phyloP scores from a whole-genome alignment of 2,888 invertebrate genomes.

The Ichneumoninae sp. region DNA sequence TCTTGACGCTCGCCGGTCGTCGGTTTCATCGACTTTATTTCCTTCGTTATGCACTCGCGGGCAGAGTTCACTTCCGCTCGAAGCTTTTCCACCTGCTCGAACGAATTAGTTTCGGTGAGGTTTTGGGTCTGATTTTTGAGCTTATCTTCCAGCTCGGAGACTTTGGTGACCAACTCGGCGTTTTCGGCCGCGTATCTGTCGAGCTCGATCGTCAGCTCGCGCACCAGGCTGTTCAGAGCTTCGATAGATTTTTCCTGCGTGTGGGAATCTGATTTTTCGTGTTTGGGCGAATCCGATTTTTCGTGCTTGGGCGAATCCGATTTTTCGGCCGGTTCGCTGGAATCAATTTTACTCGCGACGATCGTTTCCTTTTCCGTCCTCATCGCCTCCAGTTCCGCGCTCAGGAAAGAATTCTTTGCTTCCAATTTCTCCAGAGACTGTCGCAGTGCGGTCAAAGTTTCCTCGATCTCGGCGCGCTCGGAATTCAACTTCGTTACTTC shows the following conservation, averaged over 20 bases:
- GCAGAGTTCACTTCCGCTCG: conserved; percentile 78
- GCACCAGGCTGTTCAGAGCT: conserved; percentile 42
- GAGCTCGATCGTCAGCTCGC: conserved; percentile 62
- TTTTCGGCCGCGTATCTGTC: conserved; percentile 80
- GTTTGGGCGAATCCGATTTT: conserved; percentile 23
- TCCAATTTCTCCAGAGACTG: neutral
- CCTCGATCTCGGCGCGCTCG: neutral
- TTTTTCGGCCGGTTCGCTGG: conserved; percentile 1
- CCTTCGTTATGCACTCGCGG: conserved; percentile 74
- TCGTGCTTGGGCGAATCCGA: conserved; percentile 27
- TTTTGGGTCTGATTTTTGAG: conserved; percentile 26
- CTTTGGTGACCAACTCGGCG: conserved; percentile 84
- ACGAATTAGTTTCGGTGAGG: conserved; percentile 45
- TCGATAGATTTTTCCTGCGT: conserved; percentile 22
- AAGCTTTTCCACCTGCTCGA: conserved; percentile 67
- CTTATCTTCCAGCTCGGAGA: conserved; percentile 77
- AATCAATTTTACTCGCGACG: neutral
- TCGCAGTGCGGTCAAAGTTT: neutral
- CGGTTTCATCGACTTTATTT: conserved; percentile 74
- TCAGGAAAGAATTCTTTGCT: neutral
- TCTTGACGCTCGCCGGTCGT: conserved; percentile 43
- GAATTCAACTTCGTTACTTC: neutral
- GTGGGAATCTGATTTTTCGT: conserved; percentile 18
- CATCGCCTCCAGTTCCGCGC: neutral
- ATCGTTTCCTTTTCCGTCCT: neutral